Base-by-base conservation (phyloP, 1,140 invertebrate genomes). In the Bilobella aurantiaca region DNA sequence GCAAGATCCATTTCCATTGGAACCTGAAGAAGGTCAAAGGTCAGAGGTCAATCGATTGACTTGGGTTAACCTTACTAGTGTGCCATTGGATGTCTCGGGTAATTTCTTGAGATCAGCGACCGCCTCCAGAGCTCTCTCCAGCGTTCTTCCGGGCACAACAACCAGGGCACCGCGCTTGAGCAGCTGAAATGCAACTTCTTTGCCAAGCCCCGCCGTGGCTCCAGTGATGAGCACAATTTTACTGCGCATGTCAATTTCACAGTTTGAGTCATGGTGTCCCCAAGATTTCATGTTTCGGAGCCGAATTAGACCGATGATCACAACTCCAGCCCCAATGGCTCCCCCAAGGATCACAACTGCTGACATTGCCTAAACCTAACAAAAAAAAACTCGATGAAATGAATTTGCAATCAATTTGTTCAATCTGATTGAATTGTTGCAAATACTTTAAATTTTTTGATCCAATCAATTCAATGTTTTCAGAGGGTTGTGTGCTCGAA, bases 211-310 rank as follows among this genome's bases (percentile, higher is more conserved):
- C 3, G 59, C 37, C 37, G 25, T 12, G 3, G 59, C 59, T 3
- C 59, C 59, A 46, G 59, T 62, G 3, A 62, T 37, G 12, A 62
- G 31, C 2, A 62, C 59, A 25, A 62, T 32, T 49, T 42, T 69
- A 29, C 31, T 23, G 5, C 21, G 49, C 12, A 53, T 23, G 12
- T 23, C 21, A 23, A 53, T 23, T 53, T 53, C 49, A 16, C 25
- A 12, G 14, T 23, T 8, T 14, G 21, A 14, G 21, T 53, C 21
- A 53, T 53, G 49, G 14, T 23, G 12, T 5, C 49, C 49, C 49
- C 49, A 53, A 5, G 12, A 12, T 23, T 23, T 53, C 23, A 5
- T 53, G 49, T 3, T 53, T 5, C 49, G 49, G 25, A 53, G 49
- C 5, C 49, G 49, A 23, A 53, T 23, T 14, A 53, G 21, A 23